Percentiles rank a stretch among this genome's conserved stretches.
phyloP scores from a whole-genome alignment of 2,113 vertebrate species.

The Oreamnos americanus region DNA sequence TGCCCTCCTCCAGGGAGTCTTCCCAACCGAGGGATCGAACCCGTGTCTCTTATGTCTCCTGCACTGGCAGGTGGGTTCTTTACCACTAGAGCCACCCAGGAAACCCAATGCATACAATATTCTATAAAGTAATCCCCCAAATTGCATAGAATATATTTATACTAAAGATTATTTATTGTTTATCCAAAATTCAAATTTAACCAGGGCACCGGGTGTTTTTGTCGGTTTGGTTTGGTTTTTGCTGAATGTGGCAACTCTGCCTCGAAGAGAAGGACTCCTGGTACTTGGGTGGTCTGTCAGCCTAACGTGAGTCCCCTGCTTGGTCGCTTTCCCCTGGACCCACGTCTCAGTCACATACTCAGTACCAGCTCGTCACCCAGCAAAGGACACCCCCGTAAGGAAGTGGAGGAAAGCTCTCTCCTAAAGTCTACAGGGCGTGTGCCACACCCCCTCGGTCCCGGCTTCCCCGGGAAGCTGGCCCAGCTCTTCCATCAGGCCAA shows the following conservation, averaged over 20 bases:
- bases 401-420: not conserved
- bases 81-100: not conserved
- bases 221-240: not conserved
- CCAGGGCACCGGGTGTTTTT: not conserved
- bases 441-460: too few species aligned
- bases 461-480: not conserved
- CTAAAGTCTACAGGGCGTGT: not conserved
- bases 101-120: not conserved
- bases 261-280: not conserved
- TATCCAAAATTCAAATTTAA: not conserved
- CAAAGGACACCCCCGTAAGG: not conserved
- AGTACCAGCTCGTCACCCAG: not conserved
- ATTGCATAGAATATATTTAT: not conserved
- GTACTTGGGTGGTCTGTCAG: not conserved
- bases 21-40: not conserved
- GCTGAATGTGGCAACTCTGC: not conserved
- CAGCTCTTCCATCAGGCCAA: not conserved
- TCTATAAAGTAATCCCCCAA: not conserved
- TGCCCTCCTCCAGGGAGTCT: not conserved
- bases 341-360: too few species aligned
- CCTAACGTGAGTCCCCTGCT: not conserved
- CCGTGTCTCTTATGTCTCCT: not conserved
- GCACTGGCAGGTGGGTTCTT: not conserved
- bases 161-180: not conserved
- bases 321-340: accelerated